Percentiles rank a stretch among this genome's conserved stretches.
Evolutionary conservation across 64 coral and sea anemone species (phyloP).

Genomic region (Montipora sp.): DNA sequence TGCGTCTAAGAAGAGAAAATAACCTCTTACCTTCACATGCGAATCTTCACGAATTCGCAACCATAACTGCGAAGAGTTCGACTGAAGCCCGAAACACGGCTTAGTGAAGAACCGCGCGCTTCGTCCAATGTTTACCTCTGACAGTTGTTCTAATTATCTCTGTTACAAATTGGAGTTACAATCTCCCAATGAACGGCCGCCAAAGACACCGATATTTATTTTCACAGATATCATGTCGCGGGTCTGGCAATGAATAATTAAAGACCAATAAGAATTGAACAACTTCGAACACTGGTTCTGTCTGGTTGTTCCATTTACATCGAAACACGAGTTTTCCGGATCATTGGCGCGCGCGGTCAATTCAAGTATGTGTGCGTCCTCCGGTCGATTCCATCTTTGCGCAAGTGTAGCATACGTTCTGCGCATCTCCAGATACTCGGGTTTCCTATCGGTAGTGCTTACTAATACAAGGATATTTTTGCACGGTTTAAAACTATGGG

Average conservation of each 20-base stretch:
- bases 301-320: conserved; percentile 35
- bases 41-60: background rate
- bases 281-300: background rate
- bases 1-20: no score
- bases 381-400: no score
- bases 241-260: background rate
- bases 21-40: background rate
- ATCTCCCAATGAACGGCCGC: background rate
- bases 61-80: background rate
- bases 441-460: no score
- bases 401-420: no score
- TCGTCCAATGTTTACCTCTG: no score
- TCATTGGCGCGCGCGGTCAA: background rate
- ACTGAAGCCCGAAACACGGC: background rate
- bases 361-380: no score
- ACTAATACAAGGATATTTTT: no score
- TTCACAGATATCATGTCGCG: background rate
- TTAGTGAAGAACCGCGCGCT: no score
- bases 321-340: background rate
- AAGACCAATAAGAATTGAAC: background rate
- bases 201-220: background rate
- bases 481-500: no score
- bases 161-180: no score
- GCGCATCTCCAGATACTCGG: no score
- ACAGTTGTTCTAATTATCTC: no score